Evolutionary conservation across 2,113 vertebrate genomes (phyloP).

Genomic region (Hippopotamus amphibius): DNA sequence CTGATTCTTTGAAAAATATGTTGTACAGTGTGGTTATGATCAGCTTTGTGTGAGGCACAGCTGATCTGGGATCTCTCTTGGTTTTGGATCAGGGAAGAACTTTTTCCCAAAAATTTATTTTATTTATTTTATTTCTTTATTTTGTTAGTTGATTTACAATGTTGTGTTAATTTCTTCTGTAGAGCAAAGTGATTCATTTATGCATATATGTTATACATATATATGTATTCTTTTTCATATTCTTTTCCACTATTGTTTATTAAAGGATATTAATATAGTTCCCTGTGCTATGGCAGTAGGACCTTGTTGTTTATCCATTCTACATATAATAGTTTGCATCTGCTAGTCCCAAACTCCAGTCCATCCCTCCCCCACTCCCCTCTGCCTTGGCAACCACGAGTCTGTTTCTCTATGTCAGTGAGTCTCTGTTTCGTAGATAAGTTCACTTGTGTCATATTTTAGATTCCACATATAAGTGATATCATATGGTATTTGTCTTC

Average conservation of each 20-base stretch:
- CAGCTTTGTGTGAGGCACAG: background rate
- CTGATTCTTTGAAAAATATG: background rate
- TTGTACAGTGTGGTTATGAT: background rate
- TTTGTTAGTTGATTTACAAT: background rate
- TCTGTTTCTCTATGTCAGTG: background rate
- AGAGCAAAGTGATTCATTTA: background rate
- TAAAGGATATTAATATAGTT: background rate
- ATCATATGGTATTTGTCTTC: background rate
- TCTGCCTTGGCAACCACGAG: background rate
- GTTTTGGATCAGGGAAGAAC: background rate
- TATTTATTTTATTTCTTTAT: background rate
- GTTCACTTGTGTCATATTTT: background rate
- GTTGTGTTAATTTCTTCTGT: background rate
- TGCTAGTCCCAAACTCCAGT: background rate
- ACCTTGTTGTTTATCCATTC: background rate
- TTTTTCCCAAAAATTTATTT: too few species aligned
- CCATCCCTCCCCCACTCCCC: fast-evolving
- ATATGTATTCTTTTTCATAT: background rate
- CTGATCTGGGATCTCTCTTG: background rate
- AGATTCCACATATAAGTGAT: background rate
- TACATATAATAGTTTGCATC: background rate
- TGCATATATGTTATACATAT: background rate
- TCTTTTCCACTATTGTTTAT: background rate
- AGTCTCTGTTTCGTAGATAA: background rate
- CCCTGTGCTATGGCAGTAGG: background rate